Conservation (phyloP, 2,113 vertebrate species). For the Prietella phreatophila region DNA sequence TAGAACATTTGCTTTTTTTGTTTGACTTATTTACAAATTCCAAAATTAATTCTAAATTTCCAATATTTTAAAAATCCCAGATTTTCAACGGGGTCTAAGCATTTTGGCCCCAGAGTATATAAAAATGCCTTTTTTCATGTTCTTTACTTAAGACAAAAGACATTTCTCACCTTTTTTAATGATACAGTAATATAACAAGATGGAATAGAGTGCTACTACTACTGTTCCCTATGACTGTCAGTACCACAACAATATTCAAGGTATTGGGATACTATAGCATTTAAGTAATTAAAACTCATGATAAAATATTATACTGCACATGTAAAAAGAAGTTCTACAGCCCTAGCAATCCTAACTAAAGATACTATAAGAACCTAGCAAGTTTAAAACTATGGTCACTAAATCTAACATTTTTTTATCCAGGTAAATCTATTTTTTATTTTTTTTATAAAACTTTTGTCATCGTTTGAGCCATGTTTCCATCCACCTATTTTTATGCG, state of each 20-base stretch:
- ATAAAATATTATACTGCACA: background rate
- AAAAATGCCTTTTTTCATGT: background rate
- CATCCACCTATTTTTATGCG: too few relatives aligned
- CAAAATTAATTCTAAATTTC: too few relatives aligned
- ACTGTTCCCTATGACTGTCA: background rate
- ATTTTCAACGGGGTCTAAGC: background rate
- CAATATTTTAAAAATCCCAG: background rate
- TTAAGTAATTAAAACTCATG: background rate
- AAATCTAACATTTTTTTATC: background rate
- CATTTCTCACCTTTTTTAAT: background rate
- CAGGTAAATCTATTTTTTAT: background rate
- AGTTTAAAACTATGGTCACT: background rate
- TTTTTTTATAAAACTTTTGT: background rate
- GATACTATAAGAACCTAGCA: background rate
- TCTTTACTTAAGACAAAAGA: background rate
- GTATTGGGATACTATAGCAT: background rate
- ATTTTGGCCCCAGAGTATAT: background rate
- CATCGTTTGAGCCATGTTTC: too few relatives aligned
- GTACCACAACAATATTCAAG: background rate
- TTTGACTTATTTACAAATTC: background rate
- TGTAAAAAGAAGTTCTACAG: background rate
- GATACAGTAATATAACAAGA: background rate
- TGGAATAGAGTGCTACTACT: background rate
- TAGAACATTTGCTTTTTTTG: background rate
- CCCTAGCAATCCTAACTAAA: background rate